Percentiles rank a stretch among this genome's conserved stretches.
Evolutionary conservation across 2,888 invertebrate genomes (phyloP).

Genomic region (Synergus japonicus): DNA sequence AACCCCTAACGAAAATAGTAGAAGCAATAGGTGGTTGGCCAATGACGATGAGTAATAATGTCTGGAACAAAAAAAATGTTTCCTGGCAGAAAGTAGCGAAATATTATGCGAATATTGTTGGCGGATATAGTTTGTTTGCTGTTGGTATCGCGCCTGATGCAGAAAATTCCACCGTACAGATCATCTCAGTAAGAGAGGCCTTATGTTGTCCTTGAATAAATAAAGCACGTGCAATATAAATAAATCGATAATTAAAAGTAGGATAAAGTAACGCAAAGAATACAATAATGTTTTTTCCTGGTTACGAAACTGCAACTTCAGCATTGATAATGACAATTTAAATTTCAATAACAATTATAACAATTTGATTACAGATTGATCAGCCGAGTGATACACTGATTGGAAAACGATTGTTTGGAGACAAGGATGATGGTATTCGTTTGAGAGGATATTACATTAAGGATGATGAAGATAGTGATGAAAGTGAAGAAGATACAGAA

Average conservation of each 20-base stretch:
- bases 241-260: neutral
- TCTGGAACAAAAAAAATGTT: slow-evolving; percentile 6
- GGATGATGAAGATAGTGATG: neutral
- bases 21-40: slow-evolving; percentile 50
- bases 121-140: slow-evolving; percentile 39
- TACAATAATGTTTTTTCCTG: neutral
- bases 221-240: slow-evolving; percentile 5
- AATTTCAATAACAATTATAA: neutral
- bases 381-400: slow-evolving; percentile 38
- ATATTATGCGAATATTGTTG: slow-evolving; percentile 49
- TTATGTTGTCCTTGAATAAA: slow-evolving; percentile 12
- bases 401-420: slow-evolving; percentile 7
- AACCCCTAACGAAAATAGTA: slow-evolving; percentile 43
- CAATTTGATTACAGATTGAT: slow-evolving; percentile 42
- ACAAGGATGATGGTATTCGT: slow-evolving; percentile 7
- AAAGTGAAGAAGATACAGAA: neutral
- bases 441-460: neutral
- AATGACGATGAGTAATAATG: slow-evolving; percentile 40
- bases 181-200: slow-evolving; percentile 16
- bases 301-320: neutral
- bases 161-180: slow-evolving; percentile 43
- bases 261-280: neutral
- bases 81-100: slow-evolving; percentile 45
- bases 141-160: slow-evolving; percentile 42
- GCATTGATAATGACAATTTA: neutral